Evolutionary conservation across 2,113 vertebrate genomes (phyloP), one percentile per base, ranked within the genome.

Genomic region (Pterophyllum scalare): DNA sequence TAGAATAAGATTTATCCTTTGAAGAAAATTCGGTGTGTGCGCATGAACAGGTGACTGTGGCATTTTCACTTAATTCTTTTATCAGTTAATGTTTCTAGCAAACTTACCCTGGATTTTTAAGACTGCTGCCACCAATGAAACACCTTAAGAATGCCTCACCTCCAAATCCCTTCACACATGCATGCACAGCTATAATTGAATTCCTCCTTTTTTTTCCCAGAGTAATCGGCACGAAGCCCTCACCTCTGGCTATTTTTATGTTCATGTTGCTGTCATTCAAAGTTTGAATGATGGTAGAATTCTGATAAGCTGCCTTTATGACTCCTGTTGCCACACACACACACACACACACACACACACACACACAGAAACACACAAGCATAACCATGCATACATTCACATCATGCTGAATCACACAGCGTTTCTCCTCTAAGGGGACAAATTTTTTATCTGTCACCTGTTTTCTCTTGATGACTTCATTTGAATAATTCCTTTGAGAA

Each of bases 161-260:
- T 84, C 75, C 38, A 91, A 91, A 90, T 89, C 90, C 90, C 79
- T 89, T 91, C 88, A 89, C 90, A 91, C 82, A 83, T 74, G 72
- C 85, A 83, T 86, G 88, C 64, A 46, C 86, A 77, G 59, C 67
- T 77, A 87, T 93, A 93, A 93, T 91, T 94, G 87, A 93, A 92
- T 92, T 91, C 86, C 15, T 79, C 59, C 65, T 77, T 82, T 90
- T 88, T 33, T 38, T 90, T 85, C 83, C 83, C 82, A 67, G 60
- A 67, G 76, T 89, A 85, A 87, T 86, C 65, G 62, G 28, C 9
- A 2, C 75, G 72, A 86, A 67, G 77, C 79, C 80, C 81, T 86
- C 79, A 88, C 84, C 87, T 81, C 77, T 56, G 82, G 77, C 83
- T 90, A 88, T 91, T 94, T 84, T 85, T 76, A 87, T 82, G 82